Evolutionary conservation across 2,113 vertebrate genomes (phyloP).

Genomic region (Lamprologus lemairii): DNA sequence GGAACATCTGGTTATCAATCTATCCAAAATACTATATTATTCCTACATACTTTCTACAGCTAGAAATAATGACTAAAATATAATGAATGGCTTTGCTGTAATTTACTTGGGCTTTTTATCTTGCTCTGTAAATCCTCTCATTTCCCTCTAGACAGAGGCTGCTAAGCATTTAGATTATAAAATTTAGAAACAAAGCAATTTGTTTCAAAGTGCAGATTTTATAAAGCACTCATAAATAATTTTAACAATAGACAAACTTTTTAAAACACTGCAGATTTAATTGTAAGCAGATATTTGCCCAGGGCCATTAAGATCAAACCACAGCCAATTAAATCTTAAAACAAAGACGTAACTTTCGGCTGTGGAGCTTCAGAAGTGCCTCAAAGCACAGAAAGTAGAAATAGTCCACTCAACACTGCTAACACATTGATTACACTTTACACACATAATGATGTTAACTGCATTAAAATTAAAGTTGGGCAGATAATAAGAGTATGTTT

Average conservation of each 20-base stretch:
- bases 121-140: neutral
- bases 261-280: neutral
- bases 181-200: neutral
- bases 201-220: neutral
- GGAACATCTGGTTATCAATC: neutral
- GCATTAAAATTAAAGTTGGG: neutral
- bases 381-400: neutral
- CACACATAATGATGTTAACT: neutral
- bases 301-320: neutral
- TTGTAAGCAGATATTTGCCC: neutral
- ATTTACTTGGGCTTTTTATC: neutral
- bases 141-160: neutral
- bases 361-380: neutral
- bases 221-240: neutral
- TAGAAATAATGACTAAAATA: neutral
- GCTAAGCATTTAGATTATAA: neutral
- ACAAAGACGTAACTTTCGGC: rapidly evolving
- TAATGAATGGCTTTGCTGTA: neutral
- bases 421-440: neutral
- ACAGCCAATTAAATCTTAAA: neutral
- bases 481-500: neutral
- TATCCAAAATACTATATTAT: neutral
- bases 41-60: neutral
- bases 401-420: neutral
- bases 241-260: neutral